phyloP scores from a whole-genome alignment of 2,113 vertebrate species.

The Callocephalon fimbriatum region DNA sequence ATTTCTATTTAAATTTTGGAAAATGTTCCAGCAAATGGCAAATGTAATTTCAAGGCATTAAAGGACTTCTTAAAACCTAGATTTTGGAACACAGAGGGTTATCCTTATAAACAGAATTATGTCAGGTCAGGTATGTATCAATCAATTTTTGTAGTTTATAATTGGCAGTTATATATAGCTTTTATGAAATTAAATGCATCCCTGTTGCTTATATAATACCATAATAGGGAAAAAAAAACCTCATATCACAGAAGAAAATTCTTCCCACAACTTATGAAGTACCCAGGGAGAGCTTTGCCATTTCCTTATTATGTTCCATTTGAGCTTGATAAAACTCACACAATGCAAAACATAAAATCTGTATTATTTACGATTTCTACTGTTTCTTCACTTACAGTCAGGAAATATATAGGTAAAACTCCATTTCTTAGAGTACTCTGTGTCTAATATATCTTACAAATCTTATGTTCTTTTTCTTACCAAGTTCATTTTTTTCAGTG shows the following conservation, averaged over 20 bases:
- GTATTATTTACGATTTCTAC: slow-evolving; percentile 61
- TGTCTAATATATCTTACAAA: slow-evolving; percentile 27
- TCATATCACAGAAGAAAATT: neutral
- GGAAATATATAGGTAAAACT: slow-evolving; percentile 47
- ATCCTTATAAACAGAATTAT: neutral
- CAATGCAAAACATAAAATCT: slow-evolving; percentile 51
- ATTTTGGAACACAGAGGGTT: neutral
- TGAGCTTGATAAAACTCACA: slow-evolving; percentile 44
- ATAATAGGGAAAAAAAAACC: neutral
- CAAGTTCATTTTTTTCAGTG: slow-evolving; percentile 39
- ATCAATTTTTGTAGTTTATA: neutral
- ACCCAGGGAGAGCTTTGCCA: slow-evolving; percentile 40
- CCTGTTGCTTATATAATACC: neutral
- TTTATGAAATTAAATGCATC: slow-evolving; percentile 1
- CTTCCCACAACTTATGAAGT: neutral
- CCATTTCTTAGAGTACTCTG: slow-evolving; percentile 26
- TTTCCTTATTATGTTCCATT: slow-evolving; percentile 58
- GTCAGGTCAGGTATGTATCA: neutral
- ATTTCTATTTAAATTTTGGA: neutral
- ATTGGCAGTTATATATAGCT: slow-evolving; percentile 15
- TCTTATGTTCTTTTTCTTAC: slow-evolving; percentile 33
- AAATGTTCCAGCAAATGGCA: neutral
- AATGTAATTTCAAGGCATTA: neutral
- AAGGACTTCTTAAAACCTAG: neutral
- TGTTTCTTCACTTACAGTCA: slow-evolving; percentile 33